Evolutionary conservation across 2,113 vertebrate genomes (phyloP), one percentile per base, ranked within the genome.

Genomic region (Platichthys flesus): DNA sequence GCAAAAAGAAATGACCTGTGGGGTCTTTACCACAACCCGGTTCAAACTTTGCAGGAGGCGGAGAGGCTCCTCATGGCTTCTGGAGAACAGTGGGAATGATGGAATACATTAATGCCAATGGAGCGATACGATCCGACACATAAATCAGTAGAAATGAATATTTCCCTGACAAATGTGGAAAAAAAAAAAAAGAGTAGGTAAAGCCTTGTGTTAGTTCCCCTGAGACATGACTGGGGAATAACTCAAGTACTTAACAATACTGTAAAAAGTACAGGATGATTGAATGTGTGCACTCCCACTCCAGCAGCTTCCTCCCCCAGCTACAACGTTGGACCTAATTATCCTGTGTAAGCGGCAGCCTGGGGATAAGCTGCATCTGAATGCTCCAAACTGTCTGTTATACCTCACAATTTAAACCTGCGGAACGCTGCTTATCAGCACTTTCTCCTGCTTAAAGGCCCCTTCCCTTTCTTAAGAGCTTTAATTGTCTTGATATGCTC

Each of bases 81-180:
- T 82, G 8, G 18, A 84, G 74, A 67, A 80, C 77, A 81, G 83
- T 58, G 72, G 76, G 90, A 90, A 86, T 64, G 81, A 76, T 78
- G 74, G 88, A 91, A 93, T 93, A 90, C 79, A 89, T 93, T 88
- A 91, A 88, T 60, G 80, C 68, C 83, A 85, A 62, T 83, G 66
- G 79, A 89, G 80, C 58, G 71, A 79, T 85, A 58, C 90, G 90
- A 93, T 91, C 90, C 78, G 76, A 87, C 88, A 89, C 85, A 81
- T 80, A 88, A 93, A 93, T 92, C 86, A 86, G 85, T 89, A 80
- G 68, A 76, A 84, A 90, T 88, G 71, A 89, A 91, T 87, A 87
- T 89, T 56, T 82, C 76, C 76, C 71, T 35, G 59, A 89, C 79
- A 86, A 89, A 92, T 83, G 73, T 67, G 76, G 82, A 82, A 14